Conservation (phyloP, 2,888 invertebrate species). For the Plusia festucae region DNA sequence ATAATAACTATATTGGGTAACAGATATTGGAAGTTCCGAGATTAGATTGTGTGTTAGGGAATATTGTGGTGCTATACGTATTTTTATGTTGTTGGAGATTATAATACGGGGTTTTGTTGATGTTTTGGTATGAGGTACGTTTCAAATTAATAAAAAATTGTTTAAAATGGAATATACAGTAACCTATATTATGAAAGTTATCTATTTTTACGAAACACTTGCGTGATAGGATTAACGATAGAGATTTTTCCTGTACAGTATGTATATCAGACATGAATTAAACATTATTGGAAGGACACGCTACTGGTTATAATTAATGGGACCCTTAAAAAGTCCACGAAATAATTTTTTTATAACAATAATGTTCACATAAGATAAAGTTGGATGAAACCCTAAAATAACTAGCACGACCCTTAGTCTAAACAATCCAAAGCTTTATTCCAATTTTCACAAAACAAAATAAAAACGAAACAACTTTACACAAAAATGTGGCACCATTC, state of each 20-base stretch:
- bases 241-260: not conserved
- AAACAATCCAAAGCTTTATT: not conserved
- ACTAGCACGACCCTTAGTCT: slow-evolving; percentile 3
- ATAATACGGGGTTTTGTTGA: slow-evolving; percentile 1
- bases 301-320: not conserved
- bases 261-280: not conserved
- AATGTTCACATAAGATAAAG: not conserved
- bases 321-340: not conserved
- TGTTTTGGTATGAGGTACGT: not conserved
- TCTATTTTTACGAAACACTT: not conserved
- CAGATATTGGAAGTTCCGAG: slow-evolving; percentile 44
- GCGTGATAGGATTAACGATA: not conserved
- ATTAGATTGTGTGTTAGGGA: slow-evolving; percentile 35
- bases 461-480: slow-evolving; percentile 6
- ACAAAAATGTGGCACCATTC: not conserved
- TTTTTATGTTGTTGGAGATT: not conserved
- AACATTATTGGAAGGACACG: not conserved
- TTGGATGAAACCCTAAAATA: not conserved
- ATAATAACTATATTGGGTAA: slow-evolving; percentile 53
- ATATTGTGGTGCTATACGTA: slow-evolving; percentile 2
- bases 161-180: too few relatives aligned
- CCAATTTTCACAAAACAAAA: slow-evolving; percentile 2
- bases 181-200: too few relatives aligned
- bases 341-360: not conserved
- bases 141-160: not conserved